Percentiles rank a stretch among this genome's conserved stretches.
These are phyloP conservation scores for Drosophila kanapiae DNA, from an alignment of 1,140 invertebrate genomes.

Conservation along the genomic window DNA sequence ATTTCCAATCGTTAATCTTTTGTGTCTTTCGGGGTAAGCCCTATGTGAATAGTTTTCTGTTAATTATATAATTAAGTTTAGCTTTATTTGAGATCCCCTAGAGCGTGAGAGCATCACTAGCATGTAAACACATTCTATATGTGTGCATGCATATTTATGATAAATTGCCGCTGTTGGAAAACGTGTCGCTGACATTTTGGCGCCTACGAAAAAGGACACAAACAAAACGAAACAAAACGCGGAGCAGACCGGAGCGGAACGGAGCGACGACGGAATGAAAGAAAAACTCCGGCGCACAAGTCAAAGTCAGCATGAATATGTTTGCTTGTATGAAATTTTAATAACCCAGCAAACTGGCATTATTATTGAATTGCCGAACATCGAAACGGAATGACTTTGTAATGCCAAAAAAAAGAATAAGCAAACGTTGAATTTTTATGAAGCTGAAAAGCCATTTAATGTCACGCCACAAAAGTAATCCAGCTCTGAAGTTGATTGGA, in stretches of 20 bases:
- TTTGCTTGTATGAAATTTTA: constrained; percentile 72
- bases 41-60: background rate
- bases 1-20: too few species aligned
- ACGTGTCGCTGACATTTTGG: constrained; percentile 81
- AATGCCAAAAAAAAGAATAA: constrained; percentile 41
- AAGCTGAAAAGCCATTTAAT: constrained; percentile 71
- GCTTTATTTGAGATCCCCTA: background rate
- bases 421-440: constrained; percentile 45
- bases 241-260: background rate
- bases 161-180: constrained; percentile 69
- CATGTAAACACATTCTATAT: constrained; percentile 17
- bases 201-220: constrained; percentile 59
- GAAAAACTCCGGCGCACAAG: constrained; percentile 36
- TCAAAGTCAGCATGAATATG: constrained; percentile 63
- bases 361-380: constrained; percentile 70
- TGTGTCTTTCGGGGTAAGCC: too few species aligned
- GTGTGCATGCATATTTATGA: constrained; percentile 74
- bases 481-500: constrained; percentile 70
- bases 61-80: background rate
- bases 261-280: constrained; percentile 2
- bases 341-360: constrained; percentile 75
- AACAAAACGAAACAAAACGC: constrained; percentile 21
- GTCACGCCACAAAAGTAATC: constrained; percentile 62
- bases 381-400: constrained; percentile 56
- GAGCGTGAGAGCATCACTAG: background rate